Evolutionary conservation across 2,797 vertebrate genomes (phyloP).

Genomic region (Chelonia mydas): DNA sequence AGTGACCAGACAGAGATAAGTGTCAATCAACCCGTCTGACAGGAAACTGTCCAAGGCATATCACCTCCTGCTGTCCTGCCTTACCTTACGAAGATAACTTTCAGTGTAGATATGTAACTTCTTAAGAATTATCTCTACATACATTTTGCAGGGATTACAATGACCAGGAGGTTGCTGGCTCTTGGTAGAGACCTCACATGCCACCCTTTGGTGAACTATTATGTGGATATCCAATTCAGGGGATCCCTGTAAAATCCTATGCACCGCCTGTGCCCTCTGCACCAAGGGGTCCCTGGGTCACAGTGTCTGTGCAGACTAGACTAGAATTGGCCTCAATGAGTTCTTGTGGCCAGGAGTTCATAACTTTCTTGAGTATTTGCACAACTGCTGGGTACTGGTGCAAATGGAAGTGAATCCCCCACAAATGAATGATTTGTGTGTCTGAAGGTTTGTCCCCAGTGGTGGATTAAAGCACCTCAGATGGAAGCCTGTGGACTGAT

Average conservation of each 20-base stretch:
- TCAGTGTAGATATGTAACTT: neutral
- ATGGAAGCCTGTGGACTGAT: neutral
- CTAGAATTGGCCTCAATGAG: neutral
- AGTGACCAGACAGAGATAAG: neutral
- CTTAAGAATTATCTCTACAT: neutral
- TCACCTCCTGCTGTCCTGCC: neutral
- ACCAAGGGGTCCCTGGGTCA: no score
- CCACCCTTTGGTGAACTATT: neutral
- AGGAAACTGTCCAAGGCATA: neutral
- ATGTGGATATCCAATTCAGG: neutral
- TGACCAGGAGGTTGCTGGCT: no score
- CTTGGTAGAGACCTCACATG: no score
- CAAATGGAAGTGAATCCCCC: neutral
- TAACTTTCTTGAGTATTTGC: neutral
- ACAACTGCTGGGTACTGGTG: neutral
- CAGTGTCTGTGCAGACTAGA: neutral
- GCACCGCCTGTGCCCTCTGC: neutral
- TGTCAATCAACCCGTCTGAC: neutral
- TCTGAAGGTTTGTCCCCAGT: neutral
- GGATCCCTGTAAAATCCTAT: neutral
- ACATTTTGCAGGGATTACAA: no score
- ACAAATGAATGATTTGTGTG: neutral
- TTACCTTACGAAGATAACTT: no score
- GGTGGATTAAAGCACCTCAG: neutral
- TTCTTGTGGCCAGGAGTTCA: neutral